phyloP scores from a whole-genome alignment of 2,888 invertebrate genomes.

The Volucella inflata region DNA sequence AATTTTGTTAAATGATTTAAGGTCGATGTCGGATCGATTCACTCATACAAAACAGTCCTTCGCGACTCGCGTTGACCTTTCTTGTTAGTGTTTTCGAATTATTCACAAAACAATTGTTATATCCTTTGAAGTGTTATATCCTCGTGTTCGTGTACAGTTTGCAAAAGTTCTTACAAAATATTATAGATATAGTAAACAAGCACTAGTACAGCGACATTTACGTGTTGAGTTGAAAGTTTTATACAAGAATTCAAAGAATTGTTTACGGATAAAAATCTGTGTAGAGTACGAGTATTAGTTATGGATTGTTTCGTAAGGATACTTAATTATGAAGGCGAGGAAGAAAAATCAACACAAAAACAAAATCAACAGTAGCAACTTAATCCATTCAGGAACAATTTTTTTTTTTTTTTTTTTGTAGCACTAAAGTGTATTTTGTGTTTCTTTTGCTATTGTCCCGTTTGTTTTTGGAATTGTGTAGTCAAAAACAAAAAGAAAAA shows the following conservation, averaged over 20 bases:
- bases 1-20: slow-evolving; percentile 50
- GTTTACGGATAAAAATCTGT: slow-evolving; percentile 36
- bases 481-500: not conserved
- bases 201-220: slow-evolving; percentile 17
- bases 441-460: slow-evolving; percentile 44
- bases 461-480: slow-evolving; percentile 55
- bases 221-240: slow-evolving; percentile 25
- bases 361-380: slow-evolving; percentile 55
- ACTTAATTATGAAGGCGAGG: slow-evolving; percentile 14
- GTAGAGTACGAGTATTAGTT: slow-evolving; percentile 52
- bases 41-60: slow-evolving; percentile 56
- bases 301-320: slow-evolving; percentile 50
- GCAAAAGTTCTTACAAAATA: too few species aligned
- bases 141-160: slow-evolving; percentile 22
- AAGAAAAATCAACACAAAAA: slow-evolving; percentile 48
- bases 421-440: slow-evolving; percentile 59
- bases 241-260: slow-evolving; percentile 54
- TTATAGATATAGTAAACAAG: slow-evolving; percentile 10
- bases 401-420: slow-evolving; percentile 28
- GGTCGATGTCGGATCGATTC: slow-evolving; percentile 48
- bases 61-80: slow-evolving; percentile 56
- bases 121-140: too few species aligned
- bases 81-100: slow-evolving; percentile 20
- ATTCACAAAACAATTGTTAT: slow-evolving; percentile 1
- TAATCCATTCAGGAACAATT: slow-evolving; percentile 67